These are phyloP conservation scores for Sebastes hubbsi DNA, from an alignment of 2,797 vertebrate species.

Conservation along the genomic window DNA sequence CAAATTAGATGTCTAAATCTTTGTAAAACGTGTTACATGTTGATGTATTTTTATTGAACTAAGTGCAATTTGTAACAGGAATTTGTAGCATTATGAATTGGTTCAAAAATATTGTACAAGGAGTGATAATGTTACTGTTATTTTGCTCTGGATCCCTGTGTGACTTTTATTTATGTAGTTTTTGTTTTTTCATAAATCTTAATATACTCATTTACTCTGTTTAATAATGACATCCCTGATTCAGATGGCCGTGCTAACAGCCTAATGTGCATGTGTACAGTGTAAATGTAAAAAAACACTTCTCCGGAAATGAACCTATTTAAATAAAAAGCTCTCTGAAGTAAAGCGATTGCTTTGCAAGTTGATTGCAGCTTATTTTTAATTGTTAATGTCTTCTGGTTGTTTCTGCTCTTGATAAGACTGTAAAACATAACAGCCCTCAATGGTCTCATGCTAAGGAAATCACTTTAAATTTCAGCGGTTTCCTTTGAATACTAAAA, in stretches of 20 bases:
- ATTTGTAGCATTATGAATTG: conserved; percentile 41
- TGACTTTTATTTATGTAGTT: conserved; percentile 14
- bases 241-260: conserved; percentile 33
- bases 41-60: conserved; percentile 28
- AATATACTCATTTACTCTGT: conserved; percentile 10
- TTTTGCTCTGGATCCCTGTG: conserved; percentile 5
- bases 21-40: conserved; percentile 16
- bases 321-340: conserved; percentile 53
- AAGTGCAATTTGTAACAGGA: conserved; percentile 61
- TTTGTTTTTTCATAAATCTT: conserved; percentile 1
- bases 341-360: neutral
- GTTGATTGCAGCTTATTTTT: neutral
- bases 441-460: neutral
- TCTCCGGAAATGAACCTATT: conserved; percentile 59
- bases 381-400: neutral
- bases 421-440: neutral
- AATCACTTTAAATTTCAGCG: neutral
- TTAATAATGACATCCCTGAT: conserved; percentile 18
- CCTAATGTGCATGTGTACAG: conserved; percentile 67
- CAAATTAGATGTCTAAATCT: neutral
- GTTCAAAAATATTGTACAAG: neutral
- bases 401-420: neutral
- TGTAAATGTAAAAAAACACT: conserved; percentile 66
- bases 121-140: neutral
- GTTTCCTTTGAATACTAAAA: neutral